These are phyloP conservation scores for Wiebesia pumilae DNA, from an alignment of 1,140 invertebrate species.

Conservation along the genomic window DNA sequence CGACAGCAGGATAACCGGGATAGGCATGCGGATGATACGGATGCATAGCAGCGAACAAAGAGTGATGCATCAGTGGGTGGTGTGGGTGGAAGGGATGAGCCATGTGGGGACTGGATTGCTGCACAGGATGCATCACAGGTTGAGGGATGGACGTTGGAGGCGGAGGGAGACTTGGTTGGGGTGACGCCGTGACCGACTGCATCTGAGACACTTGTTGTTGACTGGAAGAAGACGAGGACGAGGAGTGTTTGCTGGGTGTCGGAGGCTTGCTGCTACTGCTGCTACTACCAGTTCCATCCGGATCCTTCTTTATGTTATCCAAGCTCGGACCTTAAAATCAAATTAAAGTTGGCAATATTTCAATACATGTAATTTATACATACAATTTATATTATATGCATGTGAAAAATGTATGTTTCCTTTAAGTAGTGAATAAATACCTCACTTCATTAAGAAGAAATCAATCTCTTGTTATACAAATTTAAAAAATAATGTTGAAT, in stretches of 20 bases:
- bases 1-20: conserved; percentile 78
- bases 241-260: conserved; percentile 64
- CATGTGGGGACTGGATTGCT: conserved; percentile 79
- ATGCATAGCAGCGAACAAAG: conserved; percentile 81
- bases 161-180: conserved; percentile 73
- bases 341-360: background rate
- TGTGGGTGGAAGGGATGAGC: conserved; percentile 80
- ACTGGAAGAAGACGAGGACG: conserved; percentile 57
- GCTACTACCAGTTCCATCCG: conserved; percentile 72
- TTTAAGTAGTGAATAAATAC: too few relatives aligned
- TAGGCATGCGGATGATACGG: conserved; percentile 83
- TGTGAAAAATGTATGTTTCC: too few relatives aligned
- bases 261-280: conserved; percentile 60
- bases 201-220: conserved; percentile 70
- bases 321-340: conserved; percentile 75
- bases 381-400: too few relatives aligned
- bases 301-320: conserved; percentile 86
- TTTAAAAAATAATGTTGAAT: too few relatives aligned
- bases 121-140: conserved; percentile 81
- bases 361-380: too few relatives aligned
- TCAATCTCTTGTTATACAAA: too few relatives aligned
- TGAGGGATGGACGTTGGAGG: conserved; percentile 81
- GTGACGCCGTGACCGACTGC: conserved; percentile 70
- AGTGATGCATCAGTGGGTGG: conserved; percentile 81
- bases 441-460: too few relatives aligned